A percentile compares a stretch with the other conserved stretches of the same genome.
phyloP scores from a whole-genome alignment of 2,113 vertebrate genomes.

The Gallinago undulata region DNA sequence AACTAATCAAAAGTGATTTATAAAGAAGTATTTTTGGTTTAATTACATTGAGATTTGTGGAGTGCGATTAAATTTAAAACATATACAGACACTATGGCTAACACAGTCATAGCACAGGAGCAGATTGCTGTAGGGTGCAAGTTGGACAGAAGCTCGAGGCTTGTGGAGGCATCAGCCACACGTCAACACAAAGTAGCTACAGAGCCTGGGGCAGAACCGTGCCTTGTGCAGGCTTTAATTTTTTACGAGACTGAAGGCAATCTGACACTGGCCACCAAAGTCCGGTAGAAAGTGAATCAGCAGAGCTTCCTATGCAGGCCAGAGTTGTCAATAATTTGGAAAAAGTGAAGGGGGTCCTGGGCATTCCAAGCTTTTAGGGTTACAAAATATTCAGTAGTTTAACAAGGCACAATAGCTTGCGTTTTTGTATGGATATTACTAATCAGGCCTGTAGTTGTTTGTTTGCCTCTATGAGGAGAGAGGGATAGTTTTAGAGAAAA shows the following conservation, averaged over 20 bases:
- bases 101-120: not conserved
- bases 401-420: not conserved
- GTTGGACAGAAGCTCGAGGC: not conserved
- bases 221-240: not conserved
- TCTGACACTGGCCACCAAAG: not conserved
- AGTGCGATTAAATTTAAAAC: constrained; percentile 39
- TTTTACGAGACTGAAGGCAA: not conserved
- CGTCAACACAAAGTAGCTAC: not conserved
- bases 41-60: constrained; percentile 33
- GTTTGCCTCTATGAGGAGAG: not conserved
- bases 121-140: not conserved
- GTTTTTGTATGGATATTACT: not conserved
- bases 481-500: not conserved
- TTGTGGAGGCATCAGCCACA: not conserved
- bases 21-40: constrained; percentile 27
- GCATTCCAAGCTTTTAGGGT: not conserved
- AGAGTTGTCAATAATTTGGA: not conserved
- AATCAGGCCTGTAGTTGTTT: not conserved
- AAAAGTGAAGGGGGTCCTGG: not conserved
- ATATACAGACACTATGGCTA: not conserved
- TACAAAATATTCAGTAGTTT: not conserved
- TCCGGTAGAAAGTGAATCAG: not conserved
- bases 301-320: not conserved
- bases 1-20: constrained; percentile 14
- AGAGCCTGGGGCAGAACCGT: not conserved